phyloP scores from a whole-genome alignment of 2,113 vertebrate species.

The Dryoscopus gambensis region DNA sequence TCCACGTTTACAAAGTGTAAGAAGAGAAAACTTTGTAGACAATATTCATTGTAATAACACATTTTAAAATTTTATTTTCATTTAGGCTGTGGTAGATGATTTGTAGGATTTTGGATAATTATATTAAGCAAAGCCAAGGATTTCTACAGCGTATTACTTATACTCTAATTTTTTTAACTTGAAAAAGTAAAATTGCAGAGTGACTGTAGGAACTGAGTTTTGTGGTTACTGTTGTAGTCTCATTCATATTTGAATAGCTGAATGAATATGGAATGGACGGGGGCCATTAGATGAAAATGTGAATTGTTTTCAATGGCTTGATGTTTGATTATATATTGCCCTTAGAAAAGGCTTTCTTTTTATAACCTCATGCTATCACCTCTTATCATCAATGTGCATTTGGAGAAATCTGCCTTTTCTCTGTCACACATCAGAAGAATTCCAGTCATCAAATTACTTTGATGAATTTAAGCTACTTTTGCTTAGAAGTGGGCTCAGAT shows the following conservation, averaged over 20 bases:
- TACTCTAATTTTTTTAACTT: background rate
- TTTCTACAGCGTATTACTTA: background rate
- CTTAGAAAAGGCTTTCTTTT: background rate
- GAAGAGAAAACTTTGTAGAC: background rate
- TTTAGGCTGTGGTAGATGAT: background rate
- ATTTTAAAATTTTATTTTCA: background rate
- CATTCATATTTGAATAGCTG: background rate
- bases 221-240: background rate
- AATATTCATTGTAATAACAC: background rate
- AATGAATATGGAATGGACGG: background rate
- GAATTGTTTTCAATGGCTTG: background rate
- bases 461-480: constrained; percentile 8
- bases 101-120: background rate
- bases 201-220: background rate
- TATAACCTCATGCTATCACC: background rate
- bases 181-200: background rate
- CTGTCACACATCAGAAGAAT: background rate
- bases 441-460: background rate
- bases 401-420: background rate
- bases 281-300: background rate
- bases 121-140: background rate
- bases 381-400: background rate
- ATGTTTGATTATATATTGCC: background rate
- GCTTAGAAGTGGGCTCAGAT: background rate
- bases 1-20: background rate